Evolutionary conservation across 1,140 invertebrate genomes (phyloP).

Genomic region (Phenacoccus solenopsis): DNA sequence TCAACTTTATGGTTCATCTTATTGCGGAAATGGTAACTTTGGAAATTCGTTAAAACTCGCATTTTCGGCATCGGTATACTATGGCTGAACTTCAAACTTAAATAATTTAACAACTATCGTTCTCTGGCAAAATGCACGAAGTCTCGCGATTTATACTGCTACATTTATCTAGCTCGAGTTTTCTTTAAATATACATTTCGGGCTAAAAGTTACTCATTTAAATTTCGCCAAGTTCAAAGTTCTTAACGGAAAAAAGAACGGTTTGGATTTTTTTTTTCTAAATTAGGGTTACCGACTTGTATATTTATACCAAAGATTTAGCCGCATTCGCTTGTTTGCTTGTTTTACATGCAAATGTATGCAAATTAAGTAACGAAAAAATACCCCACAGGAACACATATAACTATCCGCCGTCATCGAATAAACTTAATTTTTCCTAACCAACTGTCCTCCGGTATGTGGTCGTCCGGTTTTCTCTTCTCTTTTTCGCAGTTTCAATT

Average conservation of each 20-base stretch:
- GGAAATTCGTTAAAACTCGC: not conserved
- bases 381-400: too few relatives aligned
- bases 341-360: not conserved
- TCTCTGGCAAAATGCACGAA: too few relatives aligned
- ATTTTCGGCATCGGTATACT: not conserved
- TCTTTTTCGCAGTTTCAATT: too few relatives aligned
- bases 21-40: not conserved
- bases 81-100: not conserved
- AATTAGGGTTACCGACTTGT: too few relatives aligned
- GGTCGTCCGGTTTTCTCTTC: too few relatives aligned
- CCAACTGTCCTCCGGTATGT: too few relatives aligned
- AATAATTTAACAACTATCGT: not conserved
- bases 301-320: too few relatives aligned
- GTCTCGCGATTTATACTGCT: not conserved
- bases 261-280: too few relatives aligned
- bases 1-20: not conserved
- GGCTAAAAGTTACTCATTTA: not conserved
- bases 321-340: not conserved
- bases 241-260: too few relatives aligned
- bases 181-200: not conserved
- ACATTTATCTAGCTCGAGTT: not conserved
- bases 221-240: too few relatives aligned
- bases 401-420: too few relatives aligned
- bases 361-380: not conserved
- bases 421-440: too few relatives aligned